Evolutionary conservation across 2,888 invertebrate genomes (phyloP).

Genomic region (Synergus laeviventris): DNA sequence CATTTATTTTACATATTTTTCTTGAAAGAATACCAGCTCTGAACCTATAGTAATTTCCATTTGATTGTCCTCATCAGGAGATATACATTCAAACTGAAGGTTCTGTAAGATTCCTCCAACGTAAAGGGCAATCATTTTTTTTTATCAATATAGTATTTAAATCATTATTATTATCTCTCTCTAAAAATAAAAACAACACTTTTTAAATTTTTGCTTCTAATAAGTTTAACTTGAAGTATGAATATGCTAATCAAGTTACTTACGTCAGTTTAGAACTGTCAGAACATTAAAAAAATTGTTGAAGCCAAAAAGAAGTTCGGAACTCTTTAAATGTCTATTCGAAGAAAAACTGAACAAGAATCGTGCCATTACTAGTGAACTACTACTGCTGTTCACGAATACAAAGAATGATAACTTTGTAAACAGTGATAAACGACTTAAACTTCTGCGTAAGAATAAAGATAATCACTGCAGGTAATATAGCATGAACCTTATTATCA

Average conservation of each 20-base stretch:
- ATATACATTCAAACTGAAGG: not conserved
- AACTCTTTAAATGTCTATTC: not conserved
- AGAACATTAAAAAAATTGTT: not conserved
- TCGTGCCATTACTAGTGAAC: not conserved
- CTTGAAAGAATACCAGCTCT: constrained; percentile 17
- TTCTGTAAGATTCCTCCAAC: constrained; percentile 2
- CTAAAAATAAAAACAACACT: not conserved
- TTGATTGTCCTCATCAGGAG: not conserved
- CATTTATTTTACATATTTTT: constrained; percentile 25
- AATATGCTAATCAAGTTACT: not conserved
- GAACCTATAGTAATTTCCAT: not conserved
- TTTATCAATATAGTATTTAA: not conserved
- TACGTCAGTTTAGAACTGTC: not conserved
- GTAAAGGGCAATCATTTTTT: constrained; percentile 24
- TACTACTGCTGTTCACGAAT: not conserved
- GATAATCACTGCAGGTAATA: constrained; percentile 14
- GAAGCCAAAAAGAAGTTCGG: not conserved
- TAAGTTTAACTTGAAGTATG: not conserved
- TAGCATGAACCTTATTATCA: constrained; percentile 2
- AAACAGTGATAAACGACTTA: constrained; percentile 28
- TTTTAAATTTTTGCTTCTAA: not conserved
- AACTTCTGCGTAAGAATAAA: constrained; percentile 19
- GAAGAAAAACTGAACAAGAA: not conserved
- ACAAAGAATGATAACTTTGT: constrained; percentile 28
- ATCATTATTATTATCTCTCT: not conserved